Conservation (phyloP, 2,113 vertebrate species). For the Epinephelus moara region DNA sequence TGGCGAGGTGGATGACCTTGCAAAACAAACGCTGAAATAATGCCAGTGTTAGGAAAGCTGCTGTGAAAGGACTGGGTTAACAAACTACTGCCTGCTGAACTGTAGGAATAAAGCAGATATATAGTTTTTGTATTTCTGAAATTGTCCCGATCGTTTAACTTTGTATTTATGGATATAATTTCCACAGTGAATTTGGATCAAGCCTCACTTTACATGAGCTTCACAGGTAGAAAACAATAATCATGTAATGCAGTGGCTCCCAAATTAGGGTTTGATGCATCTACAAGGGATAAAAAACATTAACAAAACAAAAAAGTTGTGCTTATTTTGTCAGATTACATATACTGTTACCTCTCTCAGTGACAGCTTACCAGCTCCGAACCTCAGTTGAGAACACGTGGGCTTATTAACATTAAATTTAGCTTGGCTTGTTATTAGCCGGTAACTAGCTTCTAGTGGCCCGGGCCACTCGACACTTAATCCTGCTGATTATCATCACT, state of each 20-base stretch:
- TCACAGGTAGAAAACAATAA: background rate
- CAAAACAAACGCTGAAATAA: constrained; percentile 11
- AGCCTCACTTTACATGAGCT: background rate
- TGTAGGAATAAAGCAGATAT: background rate
- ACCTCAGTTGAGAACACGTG: too few relatives aligned
- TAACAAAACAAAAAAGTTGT: background rate
- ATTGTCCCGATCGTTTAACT: background rate
- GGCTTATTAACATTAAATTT: too few relatives aligned
- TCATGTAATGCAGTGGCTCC: background rate
- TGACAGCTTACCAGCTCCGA: too few relatives aligned
- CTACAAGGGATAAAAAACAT: background rate
- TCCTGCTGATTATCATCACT: too few relatives aligned
- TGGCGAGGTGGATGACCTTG: background rate
- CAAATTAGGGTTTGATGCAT: too few relatives aligned
- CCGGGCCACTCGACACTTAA: too few relatives aligned
- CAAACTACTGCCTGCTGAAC: background rate
- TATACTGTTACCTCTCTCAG: too few relatives aligned
- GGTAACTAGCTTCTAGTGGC: too few relatives aligned
- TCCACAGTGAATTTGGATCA: background rate
- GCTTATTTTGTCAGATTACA: too few relatives aligned
- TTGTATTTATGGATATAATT: background rate
- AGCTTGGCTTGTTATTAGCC: too few relatives aligned
- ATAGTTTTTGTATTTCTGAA: background rate
- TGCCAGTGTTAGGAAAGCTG: background rate
- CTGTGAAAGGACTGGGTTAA: background rate